Evolutionary conservation across 1,140 invertebrate species (phyloP), one percentile per base, ranked within the genome.

Genomic region (Zaprionus africanus): DNA sequence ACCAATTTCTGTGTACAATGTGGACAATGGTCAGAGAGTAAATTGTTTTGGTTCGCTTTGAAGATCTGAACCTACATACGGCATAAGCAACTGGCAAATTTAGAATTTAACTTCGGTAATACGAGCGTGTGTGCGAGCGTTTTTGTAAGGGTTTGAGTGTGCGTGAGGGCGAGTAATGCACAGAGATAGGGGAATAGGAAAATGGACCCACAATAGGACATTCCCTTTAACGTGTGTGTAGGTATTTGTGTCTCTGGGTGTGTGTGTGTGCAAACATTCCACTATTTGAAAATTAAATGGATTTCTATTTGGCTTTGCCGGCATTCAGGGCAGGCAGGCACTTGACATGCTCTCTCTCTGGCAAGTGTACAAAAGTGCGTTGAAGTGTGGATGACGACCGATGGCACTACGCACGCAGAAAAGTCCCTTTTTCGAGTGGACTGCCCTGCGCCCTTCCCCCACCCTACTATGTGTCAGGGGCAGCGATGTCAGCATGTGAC

Each of bases 221-320:
- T 69, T 65, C 49, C 13, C 49, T n/a, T 70, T 17, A 41, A 17
- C 36, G 9, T 63, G 43, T 54, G 24, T 43, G 34, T 19, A 1
- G 1, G 34, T 41, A 11, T 28, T 31, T 24, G 41, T 49, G 36
- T 36, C 1, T 22, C 5, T 19, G 17, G 41, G 59, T 60, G 41
- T 64, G 41, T 68, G 62, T 66, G 62, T 81, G 74, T 76, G 72
- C 56, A 82, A 86, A 90, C 78, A 90, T 83, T 90, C 63, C 63
- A 70, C 79, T 78, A 81, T 76, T 82, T 86, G 82, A 86, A 90
- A 90, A 90, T 90, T 91, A 91, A 90, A 90, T 90, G 86, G 82
- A 85, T 90, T 90, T 90, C 86, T 90, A 86, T 90, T 90, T 90
- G 79, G 81, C 66, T 76, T 79, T 54, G 28, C 63, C 74, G 79